Conservation (phyloP, 1,140 invertebrate species). For the Hormaphis cornu region DNA sequence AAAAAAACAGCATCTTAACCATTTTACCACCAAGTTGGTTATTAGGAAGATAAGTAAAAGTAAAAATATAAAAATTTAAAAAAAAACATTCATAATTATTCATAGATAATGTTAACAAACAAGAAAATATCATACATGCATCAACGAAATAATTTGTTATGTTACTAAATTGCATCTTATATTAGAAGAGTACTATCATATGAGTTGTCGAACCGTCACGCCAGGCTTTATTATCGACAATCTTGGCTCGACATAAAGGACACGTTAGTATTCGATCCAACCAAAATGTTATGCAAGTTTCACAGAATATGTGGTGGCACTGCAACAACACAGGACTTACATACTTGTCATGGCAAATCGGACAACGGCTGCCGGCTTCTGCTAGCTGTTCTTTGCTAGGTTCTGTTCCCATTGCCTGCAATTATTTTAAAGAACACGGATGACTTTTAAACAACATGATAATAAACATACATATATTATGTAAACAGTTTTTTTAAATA, state of each 20-base stretch:
- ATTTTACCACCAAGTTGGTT: not conserved
- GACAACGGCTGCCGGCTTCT: constrained; percentile 66
- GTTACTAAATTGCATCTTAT: not conserved
- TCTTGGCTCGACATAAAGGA: constrained; percentile 79
- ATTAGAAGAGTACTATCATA: constrained; percentile 70
- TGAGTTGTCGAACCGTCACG: constrained; percentile 76
- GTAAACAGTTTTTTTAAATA: too few species aligned
- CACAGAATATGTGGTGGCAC: constrained; percentile 90
- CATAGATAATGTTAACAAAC: not conserved
- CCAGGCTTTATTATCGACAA: constrained; percentile 75
- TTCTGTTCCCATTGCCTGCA: constrained; percentile 63
- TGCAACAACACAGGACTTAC: constrained; percentile 64
- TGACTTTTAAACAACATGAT: constrained; percentile 19
- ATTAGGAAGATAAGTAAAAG: not conserved
- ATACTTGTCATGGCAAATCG: constrained; percentile 85
- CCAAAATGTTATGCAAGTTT: constrained; percentile 83
- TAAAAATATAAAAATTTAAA: constrained; percentile 1
- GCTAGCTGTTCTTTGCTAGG: constrained; percentile 70
- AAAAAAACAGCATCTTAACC: not conserved
- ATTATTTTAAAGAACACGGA: constrained; percentile 30
- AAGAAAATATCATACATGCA: not conserved
- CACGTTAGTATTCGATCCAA: constrained; percentile 83
- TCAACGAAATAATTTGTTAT: not conserved
- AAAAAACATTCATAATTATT: too few species aligned
- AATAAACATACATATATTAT: too few species aligned